These are phyloP conservation scores for Leptodactylus fallax DNA, from an alignment of 2,797 vertebrate species.

Conservation along the genomic window DNA sequence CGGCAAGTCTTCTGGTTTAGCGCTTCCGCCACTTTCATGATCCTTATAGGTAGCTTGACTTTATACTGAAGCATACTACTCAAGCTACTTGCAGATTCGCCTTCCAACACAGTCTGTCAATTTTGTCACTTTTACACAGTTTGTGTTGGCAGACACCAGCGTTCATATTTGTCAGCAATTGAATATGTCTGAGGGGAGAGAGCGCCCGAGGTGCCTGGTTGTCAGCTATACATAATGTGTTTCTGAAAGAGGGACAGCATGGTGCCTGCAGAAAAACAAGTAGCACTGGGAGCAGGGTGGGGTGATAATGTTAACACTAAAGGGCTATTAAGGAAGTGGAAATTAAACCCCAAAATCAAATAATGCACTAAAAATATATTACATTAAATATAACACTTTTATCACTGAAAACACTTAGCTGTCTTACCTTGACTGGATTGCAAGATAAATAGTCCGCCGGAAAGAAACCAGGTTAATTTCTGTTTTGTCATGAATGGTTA, in stretches of 20 bases:
- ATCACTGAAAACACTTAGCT: not conserved
- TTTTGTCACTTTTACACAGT: not conserved
- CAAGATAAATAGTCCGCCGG: slow-evolving; percentile 96
- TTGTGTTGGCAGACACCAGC: slow-evolving; percentile 9
- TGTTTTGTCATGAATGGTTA: slow-evolving; percentile 95
- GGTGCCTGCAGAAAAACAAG: not conserved
- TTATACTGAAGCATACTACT: not conserved
- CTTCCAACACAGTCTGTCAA: not conserved
- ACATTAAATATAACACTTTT: not conserved
- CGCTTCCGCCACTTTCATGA: too few species aligned
- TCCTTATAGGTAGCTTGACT: too few species aligned
- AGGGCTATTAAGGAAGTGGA: not conserved
- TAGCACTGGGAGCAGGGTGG: not conserved
- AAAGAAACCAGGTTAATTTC: slow-evolving; percentile 97
- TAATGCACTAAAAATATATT: not conserved
- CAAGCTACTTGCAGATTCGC: not conserved
- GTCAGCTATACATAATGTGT: slow-evolving; percentile 1
- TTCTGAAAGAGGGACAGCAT: not conserved
- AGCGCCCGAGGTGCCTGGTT: not conserved
- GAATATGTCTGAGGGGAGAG: not conserved
- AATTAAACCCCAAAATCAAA: not conserved
- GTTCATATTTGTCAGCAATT: slow-evolving; percentile 1
- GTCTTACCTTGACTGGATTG: slow-evolving; percentile 95
- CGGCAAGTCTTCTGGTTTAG: too few species aligned
- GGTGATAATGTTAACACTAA: not conserved